These are phyloP conservation scores for Halcyon badia DNA, from an alignment of 2,797 vertebrate species.

Conservation along the genomic window DNA sequence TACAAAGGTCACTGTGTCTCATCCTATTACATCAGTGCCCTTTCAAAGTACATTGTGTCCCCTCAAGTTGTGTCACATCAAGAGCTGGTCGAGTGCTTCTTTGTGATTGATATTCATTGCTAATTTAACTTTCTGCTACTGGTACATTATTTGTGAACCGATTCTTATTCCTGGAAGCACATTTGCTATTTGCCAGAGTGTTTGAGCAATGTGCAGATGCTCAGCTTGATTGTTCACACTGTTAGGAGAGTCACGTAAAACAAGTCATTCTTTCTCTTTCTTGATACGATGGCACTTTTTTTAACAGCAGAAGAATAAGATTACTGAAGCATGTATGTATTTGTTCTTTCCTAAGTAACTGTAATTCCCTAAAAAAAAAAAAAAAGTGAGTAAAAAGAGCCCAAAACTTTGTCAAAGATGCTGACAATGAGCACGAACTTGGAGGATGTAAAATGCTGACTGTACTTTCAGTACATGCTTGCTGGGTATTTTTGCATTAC, in stretches of 20 bases:
- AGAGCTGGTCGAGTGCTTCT: conserved; percentile 46
- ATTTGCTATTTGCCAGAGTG: not conserved
- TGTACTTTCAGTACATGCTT: not conserved
- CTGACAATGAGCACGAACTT: not conserved
- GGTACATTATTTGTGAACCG: not conserved
- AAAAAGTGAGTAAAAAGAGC: fast-evolving
- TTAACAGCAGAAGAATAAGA: not conserved
- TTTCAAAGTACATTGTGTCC: conserved; percentile 73
- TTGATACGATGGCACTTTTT: not conserved
- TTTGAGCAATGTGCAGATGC: not conserved
- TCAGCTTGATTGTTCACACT: not conserved
- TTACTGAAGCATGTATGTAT: not conserved
- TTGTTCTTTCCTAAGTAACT: not conserved
- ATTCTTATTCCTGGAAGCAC: conserved; percentile 24
- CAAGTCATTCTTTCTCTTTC: not conserved
- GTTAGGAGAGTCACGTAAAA: not conserved
- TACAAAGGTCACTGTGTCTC: conserved; percentile 72
- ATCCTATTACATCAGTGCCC: conserved; percentile 75
- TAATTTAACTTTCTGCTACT: conserved; percentile 59
- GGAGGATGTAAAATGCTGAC: not conserved
- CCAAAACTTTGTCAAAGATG: not conserved
- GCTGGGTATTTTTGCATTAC: not conserved
- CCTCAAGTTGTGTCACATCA: conserved; percentile 72
- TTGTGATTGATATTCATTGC: conserved; percentile 69
- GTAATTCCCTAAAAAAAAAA: not conserved